Base-by-base conservation (phyloP, 2,888 invertebrate species). In the Endotricha flammealis region DNA sequence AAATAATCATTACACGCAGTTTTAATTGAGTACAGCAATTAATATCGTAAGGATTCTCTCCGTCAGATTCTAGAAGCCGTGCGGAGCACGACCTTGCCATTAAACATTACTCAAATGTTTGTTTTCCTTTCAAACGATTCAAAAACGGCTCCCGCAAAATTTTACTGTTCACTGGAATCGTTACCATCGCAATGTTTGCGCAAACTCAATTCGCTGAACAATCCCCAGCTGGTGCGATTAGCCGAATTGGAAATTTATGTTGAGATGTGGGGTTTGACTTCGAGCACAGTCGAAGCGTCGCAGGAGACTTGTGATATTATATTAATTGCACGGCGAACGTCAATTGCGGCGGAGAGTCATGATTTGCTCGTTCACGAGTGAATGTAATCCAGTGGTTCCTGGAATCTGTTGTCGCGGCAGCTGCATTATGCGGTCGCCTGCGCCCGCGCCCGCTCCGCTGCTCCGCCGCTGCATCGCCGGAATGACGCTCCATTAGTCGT, bases 61-160 rank as follows among this genome's bases (percentile, higher is more conserved):
- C 45, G 39, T 39, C 43, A 45, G 57, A 32, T 82, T 79, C 81
- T 60, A 13, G 48, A 79, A 81, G 81, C 58, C 64, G 58, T 68
- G 76, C 62, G 61, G 53, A 57, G 42, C 54, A 51, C 66, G 77
- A 73, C 80, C 79, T 79, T 80, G 80, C 63, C 61, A 68, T 75
- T 65, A 72, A 78, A 72, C 75, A 76, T 71, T 63, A 64, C 51
- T 63, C 66, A 54, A 61, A 61, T 80, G 75, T 82, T 82, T 81
- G 75, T 83, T 82, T 83, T 73, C 66, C 66, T 75, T 78, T 69
- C 66, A 50, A 65, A 65, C 71, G 66, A 70, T 78, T 74, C 72
- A 72, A 74, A 75, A 75, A 72, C 59, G 67, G 75, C 71, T 72
- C 63, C 71, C 67, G 74, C 77, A 64, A 68, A 75, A 65, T 72